Base-by-base conservation (phyloP, 2,888 invertebrate genomes). In the Ichneumon xanthorius region DNA sequence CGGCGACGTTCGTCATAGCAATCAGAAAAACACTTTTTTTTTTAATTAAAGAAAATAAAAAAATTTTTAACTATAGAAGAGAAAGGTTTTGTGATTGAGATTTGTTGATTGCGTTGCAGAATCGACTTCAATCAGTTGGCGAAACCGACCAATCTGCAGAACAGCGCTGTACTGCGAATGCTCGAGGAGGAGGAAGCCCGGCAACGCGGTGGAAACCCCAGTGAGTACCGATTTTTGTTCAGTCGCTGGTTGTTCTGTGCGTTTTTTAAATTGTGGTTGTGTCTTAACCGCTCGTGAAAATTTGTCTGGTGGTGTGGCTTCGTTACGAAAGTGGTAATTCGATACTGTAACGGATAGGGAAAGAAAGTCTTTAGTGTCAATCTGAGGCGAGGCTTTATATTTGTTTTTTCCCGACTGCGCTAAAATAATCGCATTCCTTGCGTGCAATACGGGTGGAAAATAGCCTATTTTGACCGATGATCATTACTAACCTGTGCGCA, bases 81-180 rank as follows among this genome's bases (percentile, higher is more conserved):
- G 87, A 89, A 55, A 77, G 65, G n/a, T 50, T 71, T 81, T 33
- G 30, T 22, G 33, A 73, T 72, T 68, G 45, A 22, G 30, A 19
- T 33, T 77, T 30, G 26, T 79, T 58, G 4, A 37, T 37, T 84
- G 84, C 75, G 80, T 95, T 95, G 16, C 95, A 98, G 97, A 94
- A 97, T 97, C 94, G 97, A 97, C 94, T 97, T 97, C 94, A 96
- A 96, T 93, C 96, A 97, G 88, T 95, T 96, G 89, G 95, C 96
- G 88, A 97, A 97, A 92, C 97, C 97, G 83, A 95, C 96, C 72
- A 97, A 98, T 94, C 95, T 98, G 91, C 97, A 97, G 92, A 97
- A 97, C 94, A 98, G 98, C 71, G 97, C 97, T 70, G 98, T 98
- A 79, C 95, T 98, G 89, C 96, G 97, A 88, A 97, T 98, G 96